Conservation (phyloP, 1,140 invertebrate genomes). For the Platyura marginata region DNA sequence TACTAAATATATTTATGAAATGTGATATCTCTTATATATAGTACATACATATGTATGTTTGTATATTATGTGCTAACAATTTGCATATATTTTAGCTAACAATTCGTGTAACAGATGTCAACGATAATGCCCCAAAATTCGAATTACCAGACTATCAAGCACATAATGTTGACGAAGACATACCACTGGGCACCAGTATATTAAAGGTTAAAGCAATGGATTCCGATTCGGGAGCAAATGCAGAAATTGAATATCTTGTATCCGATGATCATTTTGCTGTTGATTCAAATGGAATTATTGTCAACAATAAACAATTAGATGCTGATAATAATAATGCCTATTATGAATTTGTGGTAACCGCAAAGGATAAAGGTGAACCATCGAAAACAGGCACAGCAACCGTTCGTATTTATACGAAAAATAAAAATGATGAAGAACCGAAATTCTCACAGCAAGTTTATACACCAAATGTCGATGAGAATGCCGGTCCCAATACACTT, state of each 20-base stretch:
- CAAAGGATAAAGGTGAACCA: conserved; percentile 84
- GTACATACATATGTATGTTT: no score
- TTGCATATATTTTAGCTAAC: conserved; percentile 64
- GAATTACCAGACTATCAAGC: conserved; percentile 90
- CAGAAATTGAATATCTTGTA: conserved; percentile 83
- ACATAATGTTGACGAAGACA: conserved; percentile 87
- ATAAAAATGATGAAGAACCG: conserved; percentile 90
- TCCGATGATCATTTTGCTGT: conserved; percentile 86
- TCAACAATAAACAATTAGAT: conserved; percentile 82
- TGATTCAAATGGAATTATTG: conserved; percentile 76
- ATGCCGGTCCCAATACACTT: conserved; percentile 81
- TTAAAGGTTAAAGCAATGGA: conserved; percentile 86
- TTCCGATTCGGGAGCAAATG: conserved; percentile 78
- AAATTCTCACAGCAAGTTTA: conserved; percentile 94
- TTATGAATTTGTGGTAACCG: conserved; percentile 82
- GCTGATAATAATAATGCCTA: conserved; percentile 94
- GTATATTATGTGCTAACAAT: no score
- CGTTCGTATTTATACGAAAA: conserved; percentile 85
- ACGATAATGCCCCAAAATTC: conserved; percentile 87
- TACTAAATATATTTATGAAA: no score
- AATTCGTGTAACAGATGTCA: conserved; percentile 83
- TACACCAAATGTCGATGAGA: conserved; percentile 89
- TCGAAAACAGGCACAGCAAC: conserved; percentile 81
- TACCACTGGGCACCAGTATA: conserved; percentile 75
- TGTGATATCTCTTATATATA: no score